Evolutionary conservation across 2,113 vertebrate species (phyloP).

Genomic region (Myxocyprinus asiaticus): DNA sequence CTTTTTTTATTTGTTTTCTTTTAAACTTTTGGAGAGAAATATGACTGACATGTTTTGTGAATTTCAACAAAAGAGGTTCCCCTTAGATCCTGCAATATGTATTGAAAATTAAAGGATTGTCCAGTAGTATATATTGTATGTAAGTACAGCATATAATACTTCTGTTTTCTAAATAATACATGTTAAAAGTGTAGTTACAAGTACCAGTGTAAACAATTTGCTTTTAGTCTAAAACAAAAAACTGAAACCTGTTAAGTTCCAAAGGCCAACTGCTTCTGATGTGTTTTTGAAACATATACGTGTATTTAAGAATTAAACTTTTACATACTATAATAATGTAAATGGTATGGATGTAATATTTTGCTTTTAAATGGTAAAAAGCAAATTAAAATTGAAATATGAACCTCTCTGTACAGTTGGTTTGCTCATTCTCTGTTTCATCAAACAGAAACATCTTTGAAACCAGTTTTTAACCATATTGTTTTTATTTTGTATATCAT

Average conservation of each 20-base stretch:
- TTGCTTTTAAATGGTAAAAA: neutral
- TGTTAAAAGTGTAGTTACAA: neutral
- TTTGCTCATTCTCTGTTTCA: neutral
- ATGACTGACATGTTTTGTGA: too few relatives aligned
- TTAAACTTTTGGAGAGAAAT: too few relatives aligned
- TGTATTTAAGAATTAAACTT: neutral
- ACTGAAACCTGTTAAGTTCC: neutral
- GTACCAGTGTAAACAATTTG: neutral
- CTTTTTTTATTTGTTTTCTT: neutral
- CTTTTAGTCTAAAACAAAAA: neutral
- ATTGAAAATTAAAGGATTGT: too few relatives aligned
- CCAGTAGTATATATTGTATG: neutral
- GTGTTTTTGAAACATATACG: too few relatives aligned
- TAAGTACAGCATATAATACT: neutral
- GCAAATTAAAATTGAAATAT: neutral
- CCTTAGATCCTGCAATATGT: too few relatives aligned
- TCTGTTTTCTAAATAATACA: neutral
- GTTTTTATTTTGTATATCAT: neutral
- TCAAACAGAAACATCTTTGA: neutral
- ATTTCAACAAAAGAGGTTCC: too few relatives aligned
- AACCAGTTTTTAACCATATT: neutral
- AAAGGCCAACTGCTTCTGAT: too few relatives aligned
- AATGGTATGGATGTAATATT: neutral
- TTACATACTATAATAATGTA: neutral
- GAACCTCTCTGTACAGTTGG: neutral